Evolutionary conservation across 2,113 vertebrate genomes (phyloP), one percentile per base, ranked within the genome.

Genomic region (Perccottus glenii): DNA sequence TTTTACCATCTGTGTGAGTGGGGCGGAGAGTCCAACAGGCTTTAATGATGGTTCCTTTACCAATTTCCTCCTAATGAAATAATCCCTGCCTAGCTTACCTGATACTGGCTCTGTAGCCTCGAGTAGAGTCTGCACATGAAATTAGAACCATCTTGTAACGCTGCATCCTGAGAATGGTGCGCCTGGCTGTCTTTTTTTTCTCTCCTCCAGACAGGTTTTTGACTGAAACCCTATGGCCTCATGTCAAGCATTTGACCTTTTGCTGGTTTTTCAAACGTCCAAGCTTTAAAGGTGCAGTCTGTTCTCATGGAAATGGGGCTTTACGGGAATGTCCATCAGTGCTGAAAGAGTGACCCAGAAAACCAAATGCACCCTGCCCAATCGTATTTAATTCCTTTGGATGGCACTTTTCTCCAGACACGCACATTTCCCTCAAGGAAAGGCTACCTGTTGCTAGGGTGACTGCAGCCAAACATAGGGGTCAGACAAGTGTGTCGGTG

Each of bases 391-490:
- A 85, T 82, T 75, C 73, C 6, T 65, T 46, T 2, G 58, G 60
- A 68, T 84, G 84, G 76, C 75, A 79, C 60, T 59, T 67, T 33
- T 12, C 19, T 16, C 65, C 5, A 62, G 60, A 57, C 61, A 64
- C 67, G 56, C 69, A 44, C 82, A 79, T 80, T 86, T 85, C 79
- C 60, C 83, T 62, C 55, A 76, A 5, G 12, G 65, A 65, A 51
- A 42, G 47, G 46, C 73, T 75, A 89, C 84, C 86, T 72, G 89
- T 90, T 87, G 74, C 89, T 66, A 51, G 5, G 69, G 77, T 63
- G 77, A 91, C 72, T 0, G 11, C 4, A 15, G 57, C 80, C 74
- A 89, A 87, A 90, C 79, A 87, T 53, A 60, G 27, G 19, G 85
- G 75, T 79, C 73, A 62, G 69, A 82, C 73, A 63, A 81, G 82